Conservation (phyloP, 2,888 invertebrate genomes). For the Melieria omissa region DNA sequence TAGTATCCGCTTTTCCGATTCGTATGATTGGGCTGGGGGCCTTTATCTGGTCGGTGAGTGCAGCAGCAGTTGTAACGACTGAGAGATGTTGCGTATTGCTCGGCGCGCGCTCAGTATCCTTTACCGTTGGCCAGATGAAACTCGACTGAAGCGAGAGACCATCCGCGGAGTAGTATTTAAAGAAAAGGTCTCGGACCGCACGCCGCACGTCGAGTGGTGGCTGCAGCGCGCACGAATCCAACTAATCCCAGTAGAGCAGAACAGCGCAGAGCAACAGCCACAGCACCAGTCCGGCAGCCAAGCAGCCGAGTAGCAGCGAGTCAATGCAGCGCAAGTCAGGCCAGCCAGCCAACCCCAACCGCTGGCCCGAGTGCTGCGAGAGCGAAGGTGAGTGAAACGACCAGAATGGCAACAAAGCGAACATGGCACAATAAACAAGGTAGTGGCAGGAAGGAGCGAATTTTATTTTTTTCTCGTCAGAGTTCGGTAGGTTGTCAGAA, state of each 20-base stretch:
- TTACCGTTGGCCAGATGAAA: constrained; percentile 59
- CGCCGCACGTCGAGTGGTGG: background rate
- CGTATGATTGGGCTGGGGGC: background rate
- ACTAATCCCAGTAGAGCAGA: constrained; percentile 4
- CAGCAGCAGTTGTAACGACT: background rate
- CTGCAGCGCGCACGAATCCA: constrained; percentile 14
- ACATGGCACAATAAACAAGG: too few relatives aligned
- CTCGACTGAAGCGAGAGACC: constrained; percentile 59
- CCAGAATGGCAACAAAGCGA: too few relatives aligned
- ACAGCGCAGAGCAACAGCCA: background rate
- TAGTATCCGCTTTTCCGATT: constrained; percentile 19
- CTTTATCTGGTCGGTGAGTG: constrained; percentile 2
- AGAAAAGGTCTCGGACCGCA: constrained; percentile 47
- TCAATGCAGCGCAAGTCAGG: too few relatives aligned
- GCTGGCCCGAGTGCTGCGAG: background rate
- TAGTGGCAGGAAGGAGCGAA: too few relatives aligned
- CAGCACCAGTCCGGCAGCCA: background rate
- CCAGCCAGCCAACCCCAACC: constrained; percentile 5
- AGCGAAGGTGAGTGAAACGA: too few relatives aligned
- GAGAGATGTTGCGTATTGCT: too few relatives aligned
- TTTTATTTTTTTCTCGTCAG: too few relatives aligned
- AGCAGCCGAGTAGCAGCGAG: background rate
- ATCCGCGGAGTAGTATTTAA: constrained; percentile 64
- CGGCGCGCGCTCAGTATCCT: constrained; percentile 41
- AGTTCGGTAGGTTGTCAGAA: too few relatives aligned